Percentiles rank a stretch among this genome's conserved stretches.
Evolutionary conservation across 1,140 invertebrate genomes (phyloP).

Genomic region (Drosophila grimshawi): DNA sequence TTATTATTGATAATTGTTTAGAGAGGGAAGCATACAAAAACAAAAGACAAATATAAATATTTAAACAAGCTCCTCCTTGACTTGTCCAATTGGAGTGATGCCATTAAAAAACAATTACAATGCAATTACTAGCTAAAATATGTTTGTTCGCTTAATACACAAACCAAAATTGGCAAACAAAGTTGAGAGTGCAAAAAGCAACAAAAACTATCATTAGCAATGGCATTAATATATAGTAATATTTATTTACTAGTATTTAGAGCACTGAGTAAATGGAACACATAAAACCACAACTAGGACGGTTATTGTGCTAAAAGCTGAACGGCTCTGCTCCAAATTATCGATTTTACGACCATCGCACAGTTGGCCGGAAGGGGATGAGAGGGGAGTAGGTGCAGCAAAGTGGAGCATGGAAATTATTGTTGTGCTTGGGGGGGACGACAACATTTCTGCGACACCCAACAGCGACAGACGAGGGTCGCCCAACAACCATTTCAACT

Average conservation of each 20-base stretch:
- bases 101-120: no score
- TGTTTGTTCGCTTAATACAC: neutral
- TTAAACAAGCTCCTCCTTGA: no score
- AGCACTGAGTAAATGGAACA: constrained; percentile 3
- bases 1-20: no score
- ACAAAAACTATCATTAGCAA: neutral
- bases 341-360: constrained; percentile 33
- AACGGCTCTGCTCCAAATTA: constrained; percentile 27
- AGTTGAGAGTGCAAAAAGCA: constrained; percentile 3
- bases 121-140: neutral
- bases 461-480: constrained; percentile 13
- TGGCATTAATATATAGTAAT: neutral
- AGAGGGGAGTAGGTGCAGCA: neutral
- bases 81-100: no score
- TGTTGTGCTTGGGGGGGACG: neutral
- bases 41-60: no score
- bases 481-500: neutral
- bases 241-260: neutral
- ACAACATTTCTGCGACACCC: neutral
- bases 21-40: no score
- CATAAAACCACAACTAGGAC: neutral
- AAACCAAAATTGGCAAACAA: constrained; percentile 4
- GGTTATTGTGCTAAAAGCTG: constrained; percentile 11
- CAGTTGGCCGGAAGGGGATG: neutral
- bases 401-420: constrained; percentile 24